phyloP scores from a whole-genome alignment of 2,113 vertebrate genomes.

The Antechinus flavipes region DNA sequence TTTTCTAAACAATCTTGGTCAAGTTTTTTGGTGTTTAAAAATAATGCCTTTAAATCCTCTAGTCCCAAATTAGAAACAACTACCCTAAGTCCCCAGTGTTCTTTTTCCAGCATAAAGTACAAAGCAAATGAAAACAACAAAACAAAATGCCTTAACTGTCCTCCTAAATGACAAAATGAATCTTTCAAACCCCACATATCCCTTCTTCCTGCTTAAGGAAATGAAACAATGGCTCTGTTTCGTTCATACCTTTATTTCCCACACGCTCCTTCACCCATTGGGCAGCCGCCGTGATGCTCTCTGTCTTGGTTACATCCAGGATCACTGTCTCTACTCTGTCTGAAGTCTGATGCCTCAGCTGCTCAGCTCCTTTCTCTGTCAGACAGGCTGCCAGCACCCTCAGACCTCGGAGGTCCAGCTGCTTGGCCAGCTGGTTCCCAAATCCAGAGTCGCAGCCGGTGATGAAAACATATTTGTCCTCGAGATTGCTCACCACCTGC shows the following conservation, averaged over 20 bases:
- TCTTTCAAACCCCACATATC: background rate
- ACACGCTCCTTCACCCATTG: conserved; percentile 47
- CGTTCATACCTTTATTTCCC: conserved; percentile 51
- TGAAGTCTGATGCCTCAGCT: conserved; percentile 81
- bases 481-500: conserved; percentile 66
- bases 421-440: conserved; percentile 86
- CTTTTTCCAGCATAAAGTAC: background rate
- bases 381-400: conserved; percentile 88
- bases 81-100: background rate
- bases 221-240: background rate
- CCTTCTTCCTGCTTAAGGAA: background rate
- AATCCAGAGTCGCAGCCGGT: conserved; percentile 92
- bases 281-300: conserved; percentile 49
- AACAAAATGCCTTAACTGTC: background rate
- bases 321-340: conserved; percentile 51
- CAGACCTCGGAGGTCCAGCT: conserved; percentile 86
- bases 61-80: background rate
- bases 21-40: no score
- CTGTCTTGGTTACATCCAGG: conserved; percentile 67
- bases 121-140: background rate
- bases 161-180: background rate
- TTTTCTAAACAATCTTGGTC: no score
- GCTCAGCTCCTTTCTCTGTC: conserved; percentile 77
- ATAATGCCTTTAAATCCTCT: background rate
- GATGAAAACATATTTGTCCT: conserved; percentile 86